Evolutionary conservation across 2,797 vertebrate genomes (phyloP), one percentile per base, ranked within the genome.

Genomic region (Sebastes hubbsi): DNA sequence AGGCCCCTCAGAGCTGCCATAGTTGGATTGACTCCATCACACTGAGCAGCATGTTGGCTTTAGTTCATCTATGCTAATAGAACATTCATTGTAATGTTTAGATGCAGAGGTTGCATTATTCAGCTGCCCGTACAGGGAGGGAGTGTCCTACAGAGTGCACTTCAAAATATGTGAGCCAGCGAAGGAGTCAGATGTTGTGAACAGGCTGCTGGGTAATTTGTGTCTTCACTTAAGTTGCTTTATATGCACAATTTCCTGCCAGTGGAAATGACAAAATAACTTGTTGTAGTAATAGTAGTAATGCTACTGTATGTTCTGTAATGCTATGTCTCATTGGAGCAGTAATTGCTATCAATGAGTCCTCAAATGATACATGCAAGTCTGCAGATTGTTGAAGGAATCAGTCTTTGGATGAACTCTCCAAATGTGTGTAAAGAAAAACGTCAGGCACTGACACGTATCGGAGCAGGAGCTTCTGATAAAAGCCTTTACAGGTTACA

Each of bases 21-120:
- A 64, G 30, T 84, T 84, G 78, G 69, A 70, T 11, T n/a, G 46
- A 62, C 52, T 75, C 56, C 63, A 66, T 38, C 36, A 64, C 62
- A 34, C 12, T 59, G 63, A 62, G 14, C 60, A 62, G 70, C 54
- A 34, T 18, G 55, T 49, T 75, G 75, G 68, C 65, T 65, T 25
- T 4, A 18, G 61, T 61, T 80, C 61, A 77, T 67, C 36, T 67
- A 22, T 11, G 56, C 27, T 60, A 10, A 58, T 59, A 38, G 55
- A 83, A 83, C 42, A 67, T 74, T 78, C 2, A 62, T 76, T 42
- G 6, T 70, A 34, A 25, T 5, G 29, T 32, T 80, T 59, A 64
- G 61, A 71, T 36, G 24, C 16, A 32, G 22, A 42, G 4, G 22
- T 62, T 38, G 8, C 24, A 81, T 69, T 38, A 74, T 72, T 68